Base-by-base conservation (phyloP, 1,140 invertebrate genomes). In the Solenopsis fugax region DNA sequence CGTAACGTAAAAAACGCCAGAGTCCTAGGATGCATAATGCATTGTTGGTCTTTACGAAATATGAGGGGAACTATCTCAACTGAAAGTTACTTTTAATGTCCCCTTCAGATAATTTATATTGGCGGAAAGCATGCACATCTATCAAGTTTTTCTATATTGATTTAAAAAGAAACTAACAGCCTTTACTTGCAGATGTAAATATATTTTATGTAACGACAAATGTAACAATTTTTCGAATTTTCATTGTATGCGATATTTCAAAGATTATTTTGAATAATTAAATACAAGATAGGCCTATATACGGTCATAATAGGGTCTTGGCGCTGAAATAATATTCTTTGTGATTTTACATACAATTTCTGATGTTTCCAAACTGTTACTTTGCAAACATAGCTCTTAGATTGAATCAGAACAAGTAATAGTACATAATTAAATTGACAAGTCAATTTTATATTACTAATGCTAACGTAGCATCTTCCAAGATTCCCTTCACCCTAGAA, bases 1-100 rank as follows among this genome's bases (percentile, higher is more conserved):
- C 37, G 69, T 24, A 37, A n/a, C 41, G 65, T 50, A 73, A 71
- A 73, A 81, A 81, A 29, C 16, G 69, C 54, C 24, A 34, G n/a
- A 29, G 12, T 29, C 58, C 4, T 45, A 16, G n/a, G 24, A 84
- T 84, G 54, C 80, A 84, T 84, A 84, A 84, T 84, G 80, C 54
- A 84, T 84, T 73, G 67, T 82, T 75, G 69, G 58, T 50, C 54
- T 34, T 60, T 75, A 9, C 56, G 10, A 75, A 58, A 75, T 73
- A 84, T 60, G 80, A 45, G 16, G 10, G 18, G n/a, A 34, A 24
- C 9, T 75, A 34, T 84, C 24, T 34, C 41, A 24, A 21, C 18
- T 62, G 69, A 84, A 75, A 84, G 54, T 50, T 81, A 13, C 37
- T 7, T 50, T 75, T 56, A 60, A 73, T 75, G 71, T 73, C 18